These are phyloP conservation scores for Drosophila nikananu DNA, from an alignment of 1,140 invertebrate genomes.

Conservation along the genomic window DNA sequence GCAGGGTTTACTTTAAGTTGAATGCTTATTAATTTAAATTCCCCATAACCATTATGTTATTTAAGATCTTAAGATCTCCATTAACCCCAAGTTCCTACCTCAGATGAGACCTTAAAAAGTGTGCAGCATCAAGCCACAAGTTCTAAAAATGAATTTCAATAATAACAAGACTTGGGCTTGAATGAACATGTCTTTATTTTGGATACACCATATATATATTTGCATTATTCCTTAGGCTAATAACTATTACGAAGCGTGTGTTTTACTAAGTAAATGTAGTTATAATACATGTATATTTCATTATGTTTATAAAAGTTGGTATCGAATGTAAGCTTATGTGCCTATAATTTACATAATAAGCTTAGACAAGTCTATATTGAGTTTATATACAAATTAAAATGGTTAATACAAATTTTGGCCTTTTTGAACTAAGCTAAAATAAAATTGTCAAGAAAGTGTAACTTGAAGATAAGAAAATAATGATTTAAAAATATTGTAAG, in stretches of 20 bases:
- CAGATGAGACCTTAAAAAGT: not conserved
- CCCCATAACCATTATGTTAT: not conserved
- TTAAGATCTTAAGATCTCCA: not conserved
- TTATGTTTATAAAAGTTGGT: constrained; percentile 34
- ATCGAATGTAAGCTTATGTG: constrained; percentile 29
- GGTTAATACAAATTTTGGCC: constrained; percentile 13
- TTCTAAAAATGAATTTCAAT: not conserved
- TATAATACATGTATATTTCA: constrained; percentile 29
- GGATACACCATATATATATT: constrained; percentile 24
- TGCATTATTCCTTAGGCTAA: constrained; percentile 20
- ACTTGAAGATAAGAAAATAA: constrained; percentile 21
- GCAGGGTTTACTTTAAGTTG: too few relatives aligned
- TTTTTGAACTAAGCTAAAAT: constrained; percentile 3
- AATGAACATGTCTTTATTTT: constrained; percentile 31
- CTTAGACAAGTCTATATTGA: constrained; percentile 18
- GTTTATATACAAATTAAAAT: constrained; percentile 57
- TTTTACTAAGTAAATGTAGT: constrained; percentile 40
- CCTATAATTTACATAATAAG: constrained; percentile 59
- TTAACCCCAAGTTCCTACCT: not conserved
- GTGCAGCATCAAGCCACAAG: not conserved
- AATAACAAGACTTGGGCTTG: not conserved
- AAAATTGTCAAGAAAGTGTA: constrained; percentile 8
- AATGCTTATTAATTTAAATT: not conserved
- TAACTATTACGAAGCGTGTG: constrained; percentile 48
- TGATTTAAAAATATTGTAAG: not conserved